Percentiles rank a stretch among this genome's conserved stretches.
Conservation (phyloP, 2,113 vertebrate genomes). For the Prochilodus magdalenae region DNA sequence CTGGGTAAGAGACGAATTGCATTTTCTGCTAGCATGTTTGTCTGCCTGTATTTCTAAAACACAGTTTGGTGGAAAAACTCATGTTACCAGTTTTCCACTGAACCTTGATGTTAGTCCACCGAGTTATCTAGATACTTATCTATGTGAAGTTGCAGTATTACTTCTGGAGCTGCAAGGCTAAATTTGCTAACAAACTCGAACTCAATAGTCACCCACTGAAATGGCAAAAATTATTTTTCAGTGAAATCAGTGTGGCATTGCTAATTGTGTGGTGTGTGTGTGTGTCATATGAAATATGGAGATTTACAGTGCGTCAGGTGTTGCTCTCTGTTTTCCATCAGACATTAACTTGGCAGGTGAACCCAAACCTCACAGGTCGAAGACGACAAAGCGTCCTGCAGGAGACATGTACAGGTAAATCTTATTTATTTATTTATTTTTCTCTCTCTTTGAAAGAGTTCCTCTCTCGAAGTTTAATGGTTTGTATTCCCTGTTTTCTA, state of each 20-base stretch:
- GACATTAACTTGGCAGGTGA: conserved; percentile 91
- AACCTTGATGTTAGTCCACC: no score
- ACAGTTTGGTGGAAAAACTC: not conserved
- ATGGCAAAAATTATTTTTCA: no score
- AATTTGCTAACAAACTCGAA: no score
- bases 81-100: no score
- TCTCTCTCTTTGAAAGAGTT: not conserved
- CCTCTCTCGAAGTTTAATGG: rapidly evolving
- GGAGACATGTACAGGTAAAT: conserved; percentile 90
- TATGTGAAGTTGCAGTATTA: no score
- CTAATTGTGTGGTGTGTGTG: no score
- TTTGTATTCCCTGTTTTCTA: not conserved
- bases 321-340: conserved; percentile 54
- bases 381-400: conserved; percentile 86
- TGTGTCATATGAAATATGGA: no score
- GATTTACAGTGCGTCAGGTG: not conserved
- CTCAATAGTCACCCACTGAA: no score
- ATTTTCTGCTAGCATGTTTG: not conserved
- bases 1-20: conserved; percentile 64
- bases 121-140: no score
- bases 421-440: not conserved
- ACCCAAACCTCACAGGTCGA: conserved; percentile 88
- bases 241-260: no score
- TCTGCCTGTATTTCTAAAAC: rapidly evolving
- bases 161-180: no score